Conservation (phyloP, 2,113 vertebrate species). For the Pampusana beccarii region DNA sequence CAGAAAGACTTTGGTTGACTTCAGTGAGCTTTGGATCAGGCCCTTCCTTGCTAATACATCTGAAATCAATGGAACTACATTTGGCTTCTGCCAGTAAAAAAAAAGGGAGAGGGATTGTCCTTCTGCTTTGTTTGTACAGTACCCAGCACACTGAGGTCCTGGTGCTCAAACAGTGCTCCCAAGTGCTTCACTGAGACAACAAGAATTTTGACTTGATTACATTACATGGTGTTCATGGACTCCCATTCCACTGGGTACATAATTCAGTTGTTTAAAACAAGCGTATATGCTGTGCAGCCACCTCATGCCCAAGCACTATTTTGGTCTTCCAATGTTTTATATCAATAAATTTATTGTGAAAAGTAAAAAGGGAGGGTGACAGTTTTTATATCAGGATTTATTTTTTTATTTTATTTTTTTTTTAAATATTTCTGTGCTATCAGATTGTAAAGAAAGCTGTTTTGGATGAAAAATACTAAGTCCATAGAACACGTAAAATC, state of each 20-base stretch:
- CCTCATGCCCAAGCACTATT: background rate
- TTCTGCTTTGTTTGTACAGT: slow-evolving; percentile 12
- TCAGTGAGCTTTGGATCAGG: slow-evolving; percentile 59
- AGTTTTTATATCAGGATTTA: background rate
- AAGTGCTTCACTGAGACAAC: background rate
- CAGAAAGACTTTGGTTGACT: slow-evolving; percentile 66
- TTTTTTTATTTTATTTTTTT: background rate
- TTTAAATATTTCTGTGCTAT: background rate
- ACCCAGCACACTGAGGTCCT: background rate
- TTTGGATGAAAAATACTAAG: slow-evolving; percentile 49
- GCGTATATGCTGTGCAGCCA: background rate
- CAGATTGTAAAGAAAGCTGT: slow-evolving; percentile 3
- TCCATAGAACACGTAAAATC: slow-evolving; percentile 44
- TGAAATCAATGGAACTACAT: slow-evolving; percentile 53
- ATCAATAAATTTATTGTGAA: background rate
- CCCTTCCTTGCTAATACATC: slow-evolving; percentile 43
- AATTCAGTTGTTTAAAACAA: background rate
- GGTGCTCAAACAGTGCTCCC: background rate
- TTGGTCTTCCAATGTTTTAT: background rate
- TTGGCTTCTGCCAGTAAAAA: slow-evolving; percentile 24
- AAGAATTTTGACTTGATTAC: background rate
- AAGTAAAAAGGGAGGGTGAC: background rate
- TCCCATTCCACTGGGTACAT: background rate
- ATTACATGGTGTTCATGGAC: background rate
- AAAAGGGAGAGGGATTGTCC: background rate